Base-by-base conservation (phyloP, 2,888 invertebrate genomes). In the Halocaridina rubra region DNA sequence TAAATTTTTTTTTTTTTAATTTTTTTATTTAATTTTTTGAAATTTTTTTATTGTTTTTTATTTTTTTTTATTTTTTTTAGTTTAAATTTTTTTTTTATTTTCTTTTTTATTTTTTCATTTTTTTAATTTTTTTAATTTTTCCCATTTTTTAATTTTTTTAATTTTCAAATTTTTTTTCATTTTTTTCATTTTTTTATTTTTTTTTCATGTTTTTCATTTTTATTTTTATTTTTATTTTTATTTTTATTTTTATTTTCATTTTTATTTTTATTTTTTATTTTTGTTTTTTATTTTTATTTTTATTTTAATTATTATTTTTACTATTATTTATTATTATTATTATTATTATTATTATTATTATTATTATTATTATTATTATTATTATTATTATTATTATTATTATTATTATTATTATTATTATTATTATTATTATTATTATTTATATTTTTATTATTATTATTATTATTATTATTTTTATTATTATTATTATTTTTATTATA, bases 311-410 rank as follows among this genome's bases (percentile, higher is more conserved):
- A 61, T 61, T 61, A n/a, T n/a, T n/a, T n/a, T n/a, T n/a, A n/a
- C n/a, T n/a, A n/a, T n/a, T n/a, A n/a, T n/a, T 61, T 61, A 61
- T 61, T 61, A 61, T 61, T 61, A 7, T 61, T 61, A n/a, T 61
- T 61, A 61, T 61, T 61, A 61, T 61, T 61, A 7, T 61, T 61
- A n/a, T 61, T 61, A 61, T 61, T 61, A n/a, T 61, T 61, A 61
- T 61, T 61, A 61, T 61, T 61, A 7, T 61, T 61, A n/a, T 61
- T 61, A 61, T 61, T 61, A 22, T 61, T 61, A 61, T 61, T 61
- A 7, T 61, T n/a, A 8, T n/a, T 61, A 7, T 61, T n/a, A n/a
- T n/a, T n/a, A n/a, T n/a, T n/a, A n/a, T n/a, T n/a, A n/a, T n/a
- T n/a, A n/a, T n/a, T n/a, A n/a, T n/a, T n/a, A n/a, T n/a, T n/a